These are phyloP conservation scores for Ochlodes sylvanus DNA, from an alignment of 2,888 invertebrate genomes.

Conservation along the genomic window DNA sequence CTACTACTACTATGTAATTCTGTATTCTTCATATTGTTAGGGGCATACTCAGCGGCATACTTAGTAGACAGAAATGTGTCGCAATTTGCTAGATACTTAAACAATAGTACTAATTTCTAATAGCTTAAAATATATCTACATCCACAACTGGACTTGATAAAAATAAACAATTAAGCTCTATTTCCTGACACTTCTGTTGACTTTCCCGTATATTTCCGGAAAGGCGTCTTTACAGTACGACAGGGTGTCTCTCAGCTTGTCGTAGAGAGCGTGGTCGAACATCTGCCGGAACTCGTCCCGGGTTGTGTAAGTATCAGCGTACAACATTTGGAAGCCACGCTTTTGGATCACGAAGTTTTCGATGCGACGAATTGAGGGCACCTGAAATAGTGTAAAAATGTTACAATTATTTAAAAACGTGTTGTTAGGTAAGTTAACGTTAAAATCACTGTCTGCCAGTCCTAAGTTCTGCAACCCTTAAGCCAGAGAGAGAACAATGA, in stretches of 20 bases:
- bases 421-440: too few species aligned
- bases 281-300: conserved; percentile 90
- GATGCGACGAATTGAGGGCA: conserved; percentile 86
- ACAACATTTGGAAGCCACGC: conserved; percentile 93
- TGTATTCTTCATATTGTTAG: too few species aligned
- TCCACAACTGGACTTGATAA: neutral
- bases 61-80: too few species aligned
- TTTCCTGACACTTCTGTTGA: conserved; percentile 84
- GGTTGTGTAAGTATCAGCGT: conserved; percentile 92
- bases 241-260: conserved; percentile 84
- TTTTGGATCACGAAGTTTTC: conserved; percentile 89
- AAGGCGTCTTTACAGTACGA: conserved; percentile 88
- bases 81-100: too few species aligned
- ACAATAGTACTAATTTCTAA: too few species aligned
- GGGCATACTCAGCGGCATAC: too few species aligned
- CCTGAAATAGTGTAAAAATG: conserved; percentile 51
- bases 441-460: too few species aligned
- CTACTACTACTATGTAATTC: too few species aligned
- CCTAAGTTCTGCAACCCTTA: too few species aligned
- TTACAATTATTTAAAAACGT: too few species aligned
- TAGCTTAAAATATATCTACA: too few species aligned
- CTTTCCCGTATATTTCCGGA: conserved; percentile 92
- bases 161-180: conserved; percentile 45
- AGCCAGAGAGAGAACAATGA: too few species aligned
- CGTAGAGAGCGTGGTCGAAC: conserved; percentile 92